Base-by-base conservation (phyloP, 2,888 invertebrate species). In the Dione juno region DNA sequence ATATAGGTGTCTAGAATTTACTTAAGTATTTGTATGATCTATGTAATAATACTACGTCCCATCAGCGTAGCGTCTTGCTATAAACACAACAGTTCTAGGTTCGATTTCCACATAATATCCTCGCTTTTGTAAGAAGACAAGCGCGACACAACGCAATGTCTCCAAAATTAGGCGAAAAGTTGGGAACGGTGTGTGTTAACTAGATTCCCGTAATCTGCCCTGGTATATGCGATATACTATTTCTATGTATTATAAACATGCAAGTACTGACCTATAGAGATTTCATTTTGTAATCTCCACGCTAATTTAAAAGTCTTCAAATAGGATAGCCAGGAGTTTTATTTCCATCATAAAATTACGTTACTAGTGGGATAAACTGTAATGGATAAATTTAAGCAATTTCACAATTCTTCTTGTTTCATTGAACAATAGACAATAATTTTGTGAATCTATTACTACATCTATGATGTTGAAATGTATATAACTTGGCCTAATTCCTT, bases 381-480 rank as follows among this genome's bases (percentile, higher is more conserved):
- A 7, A 40, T 40, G 16, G 10, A 19, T 10, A 0, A 16, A 19
- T 50, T 19, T 28, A 28, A 28, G 28, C 28, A 28, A n/a, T n/a
- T n/a, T n/a, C n/a, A n/a, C n/a, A n/a, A n/a, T n/a, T n/a, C n/a
- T n/a, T n/a, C n/a, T n/a, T n/a, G n/a, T n/a, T 48, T 48, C 48
- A n/a, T 45, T 45, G 5, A n/a, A n/a, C n/a, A n/a, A n/a, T n/a
- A 48, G n/a, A 48, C 1, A 8, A 8, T n/a, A n/a, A 48, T 50
- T 19, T 6, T 50, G 11, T 19, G 3, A 50, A 19, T 16, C 16
- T 40, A 16, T 19, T 35, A 48, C 16, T 57, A 40, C 1, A 19
- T 28, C 6, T 37, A 64, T 64, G 13, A 8, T 50, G 50, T 6
- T n/a, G n/a, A n/a, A n/a, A 19, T 64, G n/a, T 19, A 64, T 52